Evolutionary conservation across 2,888 invertebrate genomes (phyloP), one percentile per base, ranked within the genome.

Genomic region (Onchidella celtica): DNA sequence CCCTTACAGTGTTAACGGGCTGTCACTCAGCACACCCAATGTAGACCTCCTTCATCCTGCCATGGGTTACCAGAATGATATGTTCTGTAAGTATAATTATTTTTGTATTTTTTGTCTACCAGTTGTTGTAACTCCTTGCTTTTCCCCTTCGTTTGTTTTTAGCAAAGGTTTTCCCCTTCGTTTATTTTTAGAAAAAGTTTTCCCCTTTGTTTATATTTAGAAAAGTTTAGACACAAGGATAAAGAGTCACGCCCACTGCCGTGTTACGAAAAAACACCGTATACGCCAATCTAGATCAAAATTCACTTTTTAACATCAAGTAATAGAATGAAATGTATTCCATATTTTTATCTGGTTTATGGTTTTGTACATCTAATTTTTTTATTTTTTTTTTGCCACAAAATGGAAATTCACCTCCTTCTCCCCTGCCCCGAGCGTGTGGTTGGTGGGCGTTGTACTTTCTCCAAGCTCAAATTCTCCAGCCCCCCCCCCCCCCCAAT

Each of bases 21-120:
- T 91, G 83, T 88, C 90, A 9, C 80, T 85, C 32, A 94, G 95
- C 94, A 94, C 95, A 63, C 94, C 95, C 83, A 94, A 95, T 70
- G 95, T 95, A 91, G 96, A 96, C 91, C 94, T 95, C 65, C 93
- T 96, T 87, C 95, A 96, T 90, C 94, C 95, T 21, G 95, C 95
- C 81, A 95, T 96, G 95, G 95, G 95, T 82, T 96, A 95, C 92
- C 95, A 95, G 86, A 89, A 91, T 88, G 86, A 89, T 87, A 82
- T 70, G 66, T 76, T 79, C 14, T 68, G 59, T 77, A 57, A 81
- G 68, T 69, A 61, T 4, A 2, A 17, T 24, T 27, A 69, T 69
- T 69, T 38, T 1, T 69, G 36, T n/a, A 40, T 69, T 14, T 40
- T 6, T n/a, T 69, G 4, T 3, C 36, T 9, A 27, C 6, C 34